Percentiles rank a stretch among this genome's conserved stretches.
These are phyloP conservation scores for Calyptomena viridis DNA, from an alignment of 2,113 vertebrate genomes.

Conservation along the genomic window DNA sequence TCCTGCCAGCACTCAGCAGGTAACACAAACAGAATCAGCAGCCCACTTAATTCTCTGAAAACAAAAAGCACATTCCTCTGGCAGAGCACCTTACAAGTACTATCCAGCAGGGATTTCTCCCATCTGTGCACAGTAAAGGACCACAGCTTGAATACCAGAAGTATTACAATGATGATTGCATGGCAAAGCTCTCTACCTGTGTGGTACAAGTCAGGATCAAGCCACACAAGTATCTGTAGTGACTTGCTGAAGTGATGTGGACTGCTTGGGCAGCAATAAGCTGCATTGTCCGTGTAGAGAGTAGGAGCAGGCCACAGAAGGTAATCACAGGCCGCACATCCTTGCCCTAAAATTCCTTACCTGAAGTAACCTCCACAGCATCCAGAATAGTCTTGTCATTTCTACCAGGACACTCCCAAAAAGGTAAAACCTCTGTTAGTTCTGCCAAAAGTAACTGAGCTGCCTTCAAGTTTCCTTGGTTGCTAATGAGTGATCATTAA, in stretches of 20 bases:
- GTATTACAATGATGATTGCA: not conserved
- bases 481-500: constrained; percentile 60
- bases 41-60: not conserved
- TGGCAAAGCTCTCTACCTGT: not conserved
- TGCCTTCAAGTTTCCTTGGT: constrained; percentile 17
- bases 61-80: not conserved
- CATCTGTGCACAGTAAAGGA: constrained; percentile 14
- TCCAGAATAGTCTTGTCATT: not conserved
- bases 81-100: not conserved
- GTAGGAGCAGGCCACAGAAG: not conserved
- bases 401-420: not conserved
- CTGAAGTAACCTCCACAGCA: not conserved
- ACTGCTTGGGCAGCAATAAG: not conserved
- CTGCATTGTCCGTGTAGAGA: not conserved
- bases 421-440: not conserved
- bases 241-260: not conserved
- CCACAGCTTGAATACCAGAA: constrained; percentile 3
- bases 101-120: not conserved
- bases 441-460: constrained; percentile 22
- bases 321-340: not conserved
- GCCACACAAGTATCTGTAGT: not conserved
- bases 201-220: not conserved
- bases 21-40: constrained; percentile 13
- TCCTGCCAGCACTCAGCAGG: not conserved
- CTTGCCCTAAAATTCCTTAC: not conserved